These are phyloP conservation scores for Sinocyclocheilus maitianheensis DNA, from an alignment of 2,113 vertebrate species.

Conservation along the genomic window DNA sequence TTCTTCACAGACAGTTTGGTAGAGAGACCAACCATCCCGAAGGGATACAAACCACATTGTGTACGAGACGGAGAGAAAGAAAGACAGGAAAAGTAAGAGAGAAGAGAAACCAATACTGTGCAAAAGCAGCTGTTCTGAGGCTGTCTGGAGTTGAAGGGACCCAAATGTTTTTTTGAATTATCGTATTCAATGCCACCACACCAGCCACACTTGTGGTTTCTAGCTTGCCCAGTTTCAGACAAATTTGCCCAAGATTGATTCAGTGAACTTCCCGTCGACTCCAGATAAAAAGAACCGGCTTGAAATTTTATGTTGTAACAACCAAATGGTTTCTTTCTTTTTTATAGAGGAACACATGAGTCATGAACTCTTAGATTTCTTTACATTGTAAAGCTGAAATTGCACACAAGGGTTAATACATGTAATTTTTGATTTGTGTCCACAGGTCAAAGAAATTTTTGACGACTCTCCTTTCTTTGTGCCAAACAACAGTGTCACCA, in stretches of 20 bases:
- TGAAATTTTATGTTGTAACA: constrained; percentile 23
- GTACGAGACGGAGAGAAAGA: constrained; percentile 58
- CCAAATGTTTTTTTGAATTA: constrained; percentile 71
- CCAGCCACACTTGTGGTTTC: constrained; percentile 66
- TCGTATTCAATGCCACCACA: constrained; percentile 68
- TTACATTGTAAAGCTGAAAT: not conserved
- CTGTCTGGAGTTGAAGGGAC: constrained; percentile 71
- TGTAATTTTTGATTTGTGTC: constrained; percentile 36
- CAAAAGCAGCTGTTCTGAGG: constrained; percentile 77
- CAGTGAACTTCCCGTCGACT: constrained; percentile 37
- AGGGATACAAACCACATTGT: constrained; percentile 71
- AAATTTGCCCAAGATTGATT: constrained; percentile 45
- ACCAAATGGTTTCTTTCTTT: not conserved
- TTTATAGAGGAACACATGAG: constrained; percentile 23
- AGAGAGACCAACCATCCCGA: constrained; percentile 57
- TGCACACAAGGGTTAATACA: not conserved
- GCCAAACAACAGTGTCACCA: constrained; percentile 86
- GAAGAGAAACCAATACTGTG: constrained; percentile 62
- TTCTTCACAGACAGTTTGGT: constrained; percentile 69
- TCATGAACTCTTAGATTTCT: not conserved
- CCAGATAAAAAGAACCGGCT: constrained; percentile 34
- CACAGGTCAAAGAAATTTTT: constrained; percentile 87
- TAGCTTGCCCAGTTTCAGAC: constrained; percentile 65
- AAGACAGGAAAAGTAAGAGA: constrained; percentile 23
- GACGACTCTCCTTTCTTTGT: constrained; percentile 92